These are phyloP conservation scores for Lineus longissimus DNA, from an alignment of 1,140 invertebrate species.

Conservation along the genomic window DNA sequence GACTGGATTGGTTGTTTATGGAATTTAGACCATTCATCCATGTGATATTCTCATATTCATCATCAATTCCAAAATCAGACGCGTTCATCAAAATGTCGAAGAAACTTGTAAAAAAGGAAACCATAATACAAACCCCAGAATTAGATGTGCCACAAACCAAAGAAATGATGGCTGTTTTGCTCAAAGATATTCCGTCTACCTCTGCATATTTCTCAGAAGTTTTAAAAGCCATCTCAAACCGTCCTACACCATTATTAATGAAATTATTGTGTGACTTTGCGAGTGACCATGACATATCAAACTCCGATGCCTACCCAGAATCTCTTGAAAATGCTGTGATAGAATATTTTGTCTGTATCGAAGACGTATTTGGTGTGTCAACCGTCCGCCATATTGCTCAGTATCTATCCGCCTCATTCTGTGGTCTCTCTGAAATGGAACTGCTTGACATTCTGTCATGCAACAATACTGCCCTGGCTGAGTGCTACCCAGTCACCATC, in stretches of 20 bases:
- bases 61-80: too few species aligned
- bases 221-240: conserved; percentile 23
- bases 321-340: conserved; percentile 5
- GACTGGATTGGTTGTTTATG: too few species aligned
- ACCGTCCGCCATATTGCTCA: conserved; percentile 25
- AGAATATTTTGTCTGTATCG: conserved; percentile 13
- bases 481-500: conserved; percentile 10
- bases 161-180: neutral
- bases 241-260: conserved; percentile 23
- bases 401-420: conserved; percentile 32
- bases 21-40: too few species aligned
- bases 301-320: neutral
- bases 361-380: conserved; percentile 24
- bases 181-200: neutral
- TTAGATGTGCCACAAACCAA: neutral
- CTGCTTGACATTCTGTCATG: conserved; percentile 34
- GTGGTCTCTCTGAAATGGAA: conserved; percentile 42
- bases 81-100: too few species aligned
- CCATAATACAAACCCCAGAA: too few species aligned
- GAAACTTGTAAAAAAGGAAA: too few species aligned
- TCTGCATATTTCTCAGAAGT: conserved; percentile 9
- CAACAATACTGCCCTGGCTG: conserved; percentile 18
- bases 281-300: neutral
- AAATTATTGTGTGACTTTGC: neutral
- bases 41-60: too few species aligned